Conservation (phyloP, 2,797 vertebrate species). For the Sebastes melanostomus region DNA sequence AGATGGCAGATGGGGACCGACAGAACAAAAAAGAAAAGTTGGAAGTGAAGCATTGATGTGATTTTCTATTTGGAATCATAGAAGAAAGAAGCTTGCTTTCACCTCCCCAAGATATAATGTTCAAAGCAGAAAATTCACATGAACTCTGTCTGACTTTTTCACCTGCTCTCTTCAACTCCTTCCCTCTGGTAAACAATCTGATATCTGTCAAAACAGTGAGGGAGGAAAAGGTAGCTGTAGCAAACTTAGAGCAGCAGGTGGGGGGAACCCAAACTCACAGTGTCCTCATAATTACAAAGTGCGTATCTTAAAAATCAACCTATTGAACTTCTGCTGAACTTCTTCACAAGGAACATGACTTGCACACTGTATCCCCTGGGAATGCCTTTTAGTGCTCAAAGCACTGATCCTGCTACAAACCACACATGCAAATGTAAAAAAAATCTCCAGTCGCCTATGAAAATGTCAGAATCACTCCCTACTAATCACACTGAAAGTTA, state of each 20-base stretch:
- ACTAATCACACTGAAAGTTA: not conserved
- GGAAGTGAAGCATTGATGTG: conserved; percentile 36
- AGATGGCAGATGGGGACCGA: conserved; percentile 27
- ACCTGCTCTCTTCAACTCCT: conserved; percentile 34
- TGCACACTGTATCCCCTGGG: not conserved
- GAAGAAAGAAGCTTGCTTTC: conserved; percentile 26
- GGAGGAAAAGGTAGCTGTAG: conserved; percentile 20
- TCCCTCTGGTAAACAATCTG: conserved; percentile 48
- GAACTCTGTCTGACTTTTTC: conserved; percentile 69
- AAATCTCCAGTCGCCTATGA: not conserved
- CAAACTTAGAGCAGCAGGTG: conserved; percentile 3
- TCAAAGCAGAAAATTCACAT: conserved; percentile 59
- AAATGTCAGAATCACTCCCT: not conserved
- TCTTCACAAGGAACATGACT: not conserved
- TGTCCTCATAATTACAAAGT: conserved; percentile 22
- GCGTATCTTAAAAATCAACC: not conserved
- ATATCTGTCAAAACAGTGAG: conserved; percentile 49
- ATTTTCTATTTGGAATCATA: conserved; percentile 42
- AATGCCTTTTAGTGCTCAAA: not conserved
- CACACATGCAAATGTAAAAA: not conserved
- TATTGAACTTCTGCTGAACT: conserved; percentile 11
- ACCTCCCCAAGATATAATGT: conserved; percentile 30
- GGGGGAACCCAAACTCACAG: not conserved
- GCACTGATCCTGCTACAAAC: not conserved
- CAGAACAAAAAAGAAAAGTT: conserved; percentile 43